Evolutionary conservation across 2,113 vertebrate species (phyloP).

Genomic region (Hystrix brachyura): DNA sequence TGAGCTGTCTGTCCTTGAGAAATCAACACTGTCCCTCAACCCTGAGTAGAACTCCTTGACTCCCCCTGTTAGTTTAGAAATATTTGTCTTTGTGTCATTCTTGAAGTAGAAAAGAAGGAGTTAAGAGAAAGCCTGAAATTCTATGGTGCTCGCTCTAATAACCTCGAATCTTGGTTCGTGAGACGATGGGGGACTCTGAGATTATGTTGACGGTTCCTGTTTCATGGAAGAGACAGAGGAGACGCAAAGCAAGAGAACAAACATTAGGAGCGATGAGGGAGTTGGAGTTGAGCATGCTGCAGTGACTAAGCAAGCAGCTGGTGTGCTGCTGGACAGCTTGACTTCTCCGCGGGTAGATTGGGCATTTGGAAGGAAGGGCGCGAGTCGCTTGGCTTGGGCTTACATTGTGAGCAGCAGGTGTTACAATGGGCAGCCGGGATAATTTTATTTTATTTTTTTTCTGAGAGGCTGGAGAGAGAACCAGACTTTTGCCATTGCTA

Average conservation of each 20-base stretch:
- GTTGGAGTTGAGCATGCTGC: slow-evolving; percentile 59
- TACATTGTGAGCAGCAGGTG: slow-evolving; percentile 83
- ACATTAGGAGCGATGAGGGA: slow-evolving; percentile 9
- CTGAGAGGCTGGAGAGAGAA: slow-evolving; percentile 74
- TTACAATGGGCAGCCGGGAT: slow-evolving; percentile 79
- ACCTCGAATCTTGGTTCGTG: not conserved
- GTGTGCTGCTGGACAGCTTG: slow-evolving; percentile 84
- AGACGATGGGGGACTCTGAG: not conserved
- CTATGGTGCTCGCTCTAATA: not conserved
- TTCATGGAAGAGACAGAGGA: not conserved
- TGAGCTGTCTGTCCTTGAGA: not conserved
- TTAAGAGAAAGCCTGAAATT: not conserved
- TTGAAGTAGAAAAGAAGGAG: not conserved
- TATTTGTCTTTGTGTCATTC: not conserved
- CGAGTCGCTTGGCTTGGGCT: slow-evolving; percentile 75
- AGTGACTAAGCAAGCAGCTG: slow-evolving; percentile 79
- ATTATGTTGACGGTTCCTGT: not conserved
- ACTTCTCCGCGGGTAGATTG: slow-evolving; percentile 82
- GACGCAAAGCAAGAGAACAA: slow-evolving; percentile 28
- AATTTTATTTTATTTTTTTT: slow-evolving; percentile 57
- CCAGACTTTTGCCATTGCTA: slow-evolving; percentile 76
- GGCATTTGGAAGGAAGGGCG: slow-evolving; percentile 83
- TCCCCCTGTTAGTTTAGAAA: not conserved
- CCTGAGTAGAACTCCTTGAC: not conserved
- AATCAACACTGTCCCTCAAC: not conserved